Evolutionary conservation across 2,113 vertebrate genomes (phyloP), one percentile per base, ranked within the genome.

Genomic region (Blennius ocellaris): DNA sequence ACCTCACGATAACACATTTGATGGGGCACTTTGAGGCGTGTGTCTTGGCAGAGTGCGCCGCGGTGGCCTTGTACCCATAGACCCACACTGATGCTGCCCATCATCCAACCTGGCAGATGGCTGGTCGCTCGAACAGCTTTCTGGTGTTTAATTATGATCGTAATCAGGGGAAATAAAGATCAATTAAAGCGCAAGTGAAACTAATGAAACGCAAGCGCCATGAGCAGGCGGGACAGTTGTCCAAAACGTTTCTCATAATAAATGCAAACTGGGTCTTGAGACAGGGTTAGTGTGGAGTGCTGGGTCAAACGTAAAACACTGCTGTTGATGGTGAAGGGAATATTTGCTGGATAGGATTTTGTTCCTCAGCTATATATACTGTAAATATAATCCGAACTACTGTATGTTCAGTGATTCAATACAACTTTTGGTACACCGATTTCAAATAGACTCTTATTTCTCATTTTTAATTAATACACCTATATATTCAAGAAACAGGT

Each of bases 131-230:
- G 68, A 90, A 92, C 92, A 91, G 83, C 84, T 93, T 93, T 92
- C 90, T 92, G 92, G 89, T 94, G 90, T 94, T 94, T 94, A 94
- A 94, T 93, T 94, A 94, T 75, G 76, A 89, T 90, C 74, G 73
- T 92, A 92, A 93, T 93, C 89, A 90, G 80, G 90, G 93, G 93
- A 93, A 93, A 94, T 92, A 93, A 93, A 88, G 92, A 92, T 93
- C 93, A 93, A 93, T 94, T 93, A 93, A 92, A 92, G 88, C 81
- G 62, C 84, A 85, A 91, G 89, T 89, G 89, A 93, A 93, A 91
- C 88, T 93, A 93, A 93, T 93, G 89, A 92, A 93, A 91, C 56
- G 81, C 69, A 84, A 93, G 84, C 70, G 57, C 87, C 81, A 75
- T 78, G 76, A 91, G 88, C 87, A 73, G 83, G 72, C 66, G 69